These are phyloP conservation scores for Electrophaes corylata DNA, from an alignment of 2,888 invertebrate genomes.

Conservation along the genomic window DNA sequence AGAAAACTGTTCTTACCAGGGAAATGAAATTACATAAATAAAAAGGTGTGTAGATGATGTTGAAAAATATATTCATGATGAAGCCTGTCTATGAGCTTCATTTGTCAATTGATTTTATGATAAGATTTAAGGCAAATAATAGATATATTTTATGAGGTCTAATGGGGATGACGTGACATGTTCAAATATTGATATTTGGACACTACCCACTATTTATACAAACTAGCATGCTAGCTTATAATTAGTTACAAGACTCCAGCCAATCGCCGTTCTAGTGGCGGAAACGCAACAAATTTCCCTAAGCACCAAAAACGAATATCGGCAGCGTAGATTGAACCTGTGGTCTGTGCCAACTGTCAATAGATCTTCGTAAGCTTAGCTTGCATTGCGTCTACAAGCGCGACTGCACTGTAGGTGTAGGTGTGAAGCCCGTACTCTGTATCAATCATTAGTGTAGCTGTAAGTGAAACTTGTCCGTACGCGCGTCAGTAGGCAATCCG, in stretches of 20 bases:
- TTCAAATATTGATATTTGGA: neutral
- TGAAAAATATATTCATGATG: too few species aligned
- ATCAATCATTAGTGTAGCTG: constrained; percentile 23
- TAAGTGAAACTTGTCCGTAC: constrained; percentile 25
- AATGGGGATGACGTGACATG: too few species aligned
- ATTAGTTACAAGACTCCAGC: neutral
- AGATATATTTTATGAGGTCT: too few species aligned
- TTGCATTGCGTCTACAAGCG: constrained; percentile 1
- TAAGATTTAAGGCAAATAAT: too few species aligned
- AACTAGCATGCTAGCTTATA: neutral
- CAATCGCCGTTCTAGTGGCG: neutral
- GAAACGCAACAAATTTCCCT: neutral
- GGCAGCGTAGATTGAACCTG: neutral
- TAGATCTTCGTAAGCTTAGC: constrained; percentile 3
- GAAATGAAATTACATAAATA: neutral
- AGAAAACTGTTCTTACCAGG: neutral
- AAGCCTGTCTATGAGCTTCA: too few species aligned
- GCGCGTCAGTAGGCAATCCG: constrained; percentile 78
- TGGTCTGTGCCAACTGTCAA: neutral
- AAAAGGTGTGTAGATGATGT: too few species aligned
- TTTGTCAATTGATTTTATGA: too few species aligned
- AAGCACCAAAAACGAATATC: neutral
- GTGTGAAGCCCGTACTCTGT: constrained; percentile 38
- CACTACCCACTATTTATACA: neutral
- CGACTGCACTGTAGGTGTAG: constrained; percentile 18